These are phyloP conservation scores for Cosmia trapezina DNA, from an alignment of 2,888 invertebrate species.

Conservation along the genomic window DNA sequence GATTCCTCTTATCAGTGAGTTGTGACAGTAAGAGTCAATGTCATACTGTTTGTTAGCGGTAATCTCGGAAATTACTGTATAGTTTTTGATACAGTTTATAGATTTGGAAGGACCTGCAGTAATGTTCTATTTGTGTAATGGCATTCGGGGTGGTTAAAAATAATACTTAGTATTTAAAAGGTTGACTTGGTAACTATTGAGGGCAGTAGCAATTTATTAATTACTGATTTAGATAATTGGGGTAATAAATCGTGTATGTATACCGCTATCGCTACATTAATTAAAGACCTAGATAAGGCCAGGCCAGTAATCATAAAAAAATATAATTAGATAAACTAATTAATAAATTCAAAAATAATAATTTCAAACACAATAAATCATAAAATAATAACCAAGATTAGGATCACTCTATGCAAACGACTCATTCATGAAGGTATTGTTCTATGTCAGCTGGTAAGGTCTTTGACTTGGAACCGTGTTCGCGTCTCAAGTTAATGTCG, in stretches of 20 bases:
- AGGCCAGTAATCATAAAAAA: too few species aligned
- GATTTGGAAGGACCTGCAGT: background rate
- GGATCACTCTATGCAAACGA: too few species aligned
- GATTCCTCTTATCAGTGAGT: conserved; percentile 23
- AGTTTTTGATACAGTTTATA: background rate
- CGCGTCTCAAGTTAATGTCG: too few species aligned
- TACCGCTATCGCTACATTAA: too few species aligned
- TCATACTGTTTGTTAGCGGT: conserved; percentile 10
- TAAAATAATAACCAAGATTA: too few species aligned
- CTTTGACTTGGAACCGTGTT: too few species aligned
- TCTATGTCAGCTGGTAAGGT: too few species aligned
- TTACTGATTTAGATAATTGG: background rate
- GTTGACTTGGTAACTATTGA: background rate
- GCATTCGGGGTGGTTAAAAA: background rate
- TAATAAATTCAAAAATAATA: too few species aligned
- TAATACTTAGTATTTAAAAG: background rate
- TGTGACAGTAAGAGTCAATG: conserved; percentile 15
- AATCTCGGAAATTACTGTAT: conserved; percentile 1
- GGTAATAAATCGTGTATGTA: background rate
- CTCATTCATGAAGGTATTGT: too few species aligned
- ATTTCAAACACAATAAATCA: too few species aligned
- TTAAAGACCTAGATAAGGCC: too few species aligned
- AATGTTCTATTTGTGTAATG: background rate
- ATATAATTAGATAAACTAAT: too few species aligned
- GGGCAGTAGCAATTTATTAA: background rate